Evolutionary conservation across 23 tunicate species (phyloP), one percentile per base, ranked within the genome.

Genomic region (Ciona savignyi): DNA sequence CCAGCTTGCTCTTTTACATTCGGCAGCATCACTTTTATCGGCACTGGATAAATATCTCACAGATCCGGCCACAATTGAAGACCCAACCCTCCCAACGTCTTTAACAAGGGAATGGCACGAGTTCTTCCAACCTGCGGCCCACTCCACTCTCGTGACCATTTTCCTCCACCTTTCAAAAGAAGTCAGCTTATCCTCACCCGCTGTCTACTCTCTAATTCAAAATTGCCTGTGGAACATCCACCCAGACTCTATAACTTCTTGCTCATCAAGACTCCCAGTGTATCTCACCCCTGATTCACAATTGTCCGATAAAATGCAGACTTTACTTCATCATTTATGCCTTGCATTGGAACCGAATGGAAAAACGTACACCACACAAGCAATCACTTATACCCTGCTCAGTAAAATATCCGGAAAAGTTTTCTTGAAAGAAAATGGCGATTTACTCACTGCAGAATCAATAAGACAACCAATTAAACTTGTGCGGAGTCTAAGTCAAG

Each of bases 51-150:
- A 34, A 1, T 93, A 67, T 62, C 33, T 94, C 63, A 48, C 78
- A 2, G 88, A 95, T 30, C 75, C 81, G 0, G 72, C 51, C 23
- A 88, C 90, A 1, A 35, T 79, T 0, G 74, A 69, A 4, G 95
- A 94, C 62, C 99, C 99, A 65, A 66, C 86, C 3, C 30, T 88
- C 9, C 99, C 99, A 1, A 28, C 75, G 4, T 65, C 81, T 60
- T 30, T 94, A 27, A 56, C 77, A 9, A 77, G 63, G 29, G 94
- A 88, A 71, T 94, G 99, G 99, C 74, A 74, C 2, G 99, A 88
- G 51, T 94, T 94, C 56, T 94, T 84, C 63, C 70, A 75, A n/a
- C 81, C 82, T 34, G 78, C 82, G 20, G 80, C 92, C 2, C 77
- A 88, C 29, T 31, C 67, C n/a, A 30, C 78, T 0, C 34, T 94